Percentiles rank a stretch among this genome's conserved stretches.
phyloP scores from a whole-genome alignment of 2,113 vertebrate species.

The Machaerirhynchus nigripectus region DNA sequence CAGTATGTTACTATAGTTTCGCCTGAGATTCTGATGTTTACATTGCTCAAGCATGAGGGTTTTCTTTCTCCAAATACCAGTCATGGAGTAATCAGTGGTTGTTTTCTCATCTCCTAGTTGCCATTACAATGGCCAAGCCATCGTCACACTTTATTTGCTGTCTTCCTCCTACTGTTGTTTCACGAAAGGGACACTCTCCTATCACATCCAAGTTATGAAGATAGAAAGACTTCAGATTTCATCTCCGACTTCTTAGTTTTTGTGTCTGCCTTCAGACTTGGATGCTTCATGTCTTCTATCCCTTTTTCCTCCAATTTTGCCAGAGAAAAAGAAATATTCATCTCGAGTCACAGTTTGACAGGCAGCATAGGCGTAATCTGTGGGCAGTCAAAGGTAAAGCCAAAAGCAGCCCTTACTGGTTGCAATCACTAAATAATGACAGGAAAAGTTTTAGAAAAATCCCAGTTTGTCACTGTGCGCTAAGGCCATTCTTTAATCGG shows the following conservation, averaged over 20 bases:
- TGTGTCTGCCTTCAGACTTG: not conserved
- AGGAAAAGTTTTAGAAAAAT: not conserved
- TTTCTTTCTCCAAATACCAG: not conserved
- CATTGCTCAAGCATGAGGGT: not conserved
- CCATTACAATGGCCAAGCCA: not conserved
- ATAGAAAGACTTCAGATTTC: not conserved
- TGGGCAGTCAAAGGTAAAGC: not conserved
- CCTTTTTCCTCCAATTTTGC: not conserved
- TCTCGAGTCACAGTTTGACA: not conserved
- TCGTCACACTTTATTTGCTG: not conserved
- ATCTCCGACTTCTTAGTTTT: not conserved
- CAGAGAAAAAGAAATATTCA: not conserved
- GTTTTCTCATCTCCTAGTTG: not conserved
- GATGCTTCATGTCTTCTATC: not conserved
- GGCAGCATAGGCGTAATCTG: not conserved
- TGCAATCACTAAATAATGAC: not conserved
- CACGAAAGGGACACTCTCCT: not conserved
- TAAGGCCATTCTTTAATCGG: not conserved
- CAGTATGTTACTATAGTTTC: not conserved
- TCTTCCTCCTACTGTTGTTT: not conserved
- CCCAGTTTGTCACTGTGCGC: not conserved
- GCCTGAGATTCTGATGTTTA: not conserved
- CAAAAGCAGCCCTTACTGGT: not conserved
- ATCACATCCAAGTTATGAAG: not conserved
- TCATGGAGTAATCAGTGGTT: not conserved